A percentile compares a stretch with the other conserved stretches of the same genome.
These are phyloP conservation scores for Rhodeus uyekii DNA, from an alignment of 2,797 vertebrate species.

Conservation along the genomic window DNA sequence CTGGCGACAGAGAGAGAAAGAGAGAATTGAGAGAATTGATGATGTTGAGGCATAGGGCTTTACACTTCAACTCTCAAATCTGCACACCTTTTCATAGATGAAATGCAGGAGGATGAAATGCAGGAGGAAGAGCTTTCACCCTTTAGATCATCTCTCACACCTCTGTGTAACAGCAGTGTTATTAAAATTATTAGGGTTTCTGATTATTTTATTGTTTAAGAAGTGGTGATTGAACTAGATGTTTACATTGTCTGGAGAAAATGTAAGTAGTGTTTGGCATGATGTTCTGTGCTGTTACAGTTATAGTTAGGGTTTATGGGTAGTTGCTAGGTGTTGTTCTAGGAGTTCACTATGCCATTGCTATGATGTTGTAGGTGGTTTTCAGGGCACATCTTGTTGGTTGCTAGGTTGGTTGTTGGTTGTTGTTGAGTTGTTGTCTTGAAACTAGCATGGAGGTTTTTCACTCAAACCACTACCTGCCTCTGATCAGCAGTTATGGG, in stretches of 20 bases:
- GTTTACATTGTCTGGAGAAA: neutral
- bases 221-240: neutral
- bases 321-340: constrained; percentile 4
- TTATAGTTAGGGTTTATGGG: neutral
- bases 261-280: neutral
- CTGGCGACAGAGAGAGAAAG: constrained; percentile 59
- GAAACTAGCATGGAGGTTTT: too few relatives aligned
- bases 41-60: constrained; percentile 18
- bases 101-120: constrained; percentile 3
- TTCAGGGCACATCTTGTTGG: neutral
- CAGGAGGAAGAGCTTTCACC: neutral
- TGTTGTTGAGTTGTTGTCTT: too few relatives aligned
- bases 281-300: neutral
- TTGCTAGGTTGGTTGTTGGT: neutral
- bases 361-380: neutral
- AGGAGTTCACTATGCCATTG: neutral
- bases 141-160: neutral
- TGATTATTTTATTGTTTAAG: constrained; percentile 25
- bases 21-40: constrained; percentile 33
- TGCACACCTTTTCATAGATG: constrained; percentile 29
- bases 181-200: constrained; percentile 23
- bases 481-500: too few relatives aligned
- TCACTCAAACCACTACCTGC: too few relatives aligned
- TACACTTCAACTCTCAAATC: constrained; percentile 35
- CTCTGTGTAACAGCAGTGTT: neutral